These are phyloP conservation scores for Conistra vaccinii DNA, from an alignment of 2,888 invertebrate genomes.

Conservation along the genomic window DNA sequence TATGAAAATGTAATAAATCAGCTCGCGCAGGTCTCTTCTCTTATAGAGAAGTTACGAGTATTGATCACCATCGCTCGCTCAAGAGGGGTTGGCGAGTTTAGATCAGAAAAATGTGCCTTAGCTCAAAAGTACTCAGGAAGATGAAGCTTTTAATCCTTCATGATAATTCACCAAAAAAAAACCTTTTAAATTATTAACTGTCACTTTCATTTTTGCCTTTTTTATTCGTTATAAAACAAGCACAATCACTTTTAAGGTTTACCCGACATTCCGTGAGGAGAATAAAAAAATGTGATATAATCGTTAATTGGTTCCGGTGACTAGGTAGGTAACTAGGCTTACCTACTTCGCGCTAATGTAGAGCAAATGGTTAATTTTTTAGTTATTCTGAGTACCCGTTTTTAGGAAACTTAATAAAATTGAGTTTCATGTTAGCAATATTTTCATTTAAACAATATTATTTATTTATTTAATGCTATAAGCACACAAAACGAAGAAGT, in stretches of 20 bases:
- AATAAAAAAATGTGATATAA: conserved; percentile 17
- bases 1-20: too few species aligned
- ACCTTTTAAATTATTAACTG: not conserved
- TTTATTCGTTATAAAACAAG: conserved; percentile 8
- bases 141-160: not conserved
- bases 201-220: conserved; percentile 8
- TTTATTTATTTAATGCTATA: too few species aligned
- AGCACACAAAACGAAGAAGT: too few species aligned
- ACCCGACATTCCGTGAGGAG: not conserved
- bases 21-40: too few species aligned
- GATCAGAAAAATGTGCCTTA: not conserved
- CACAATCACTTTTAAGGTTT: conserved; percentile 23
- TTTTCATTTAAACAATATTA: not conserved
- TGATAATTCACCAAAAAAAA: not conserved
- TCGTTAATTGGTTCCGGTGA: conserved; percentile 26
- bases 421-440: not conserved
- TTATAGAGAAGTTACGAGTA: too few species aligned
- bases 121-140: not conserved
- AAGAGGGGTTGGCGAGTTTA: too few species aligned
- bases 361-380: not conserved
- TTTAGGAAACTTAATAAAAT: not conserved
- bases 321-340: not conserved
- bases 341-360: not conserved
- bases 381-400: not conserved
- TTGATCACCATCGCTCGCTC: too few species aligned